These are phyloP conservation scores for Diorhabda carinulata DNA, from an alignment of 1,140 invertebrate genomes.

Conservation along the genomic window DNA sequence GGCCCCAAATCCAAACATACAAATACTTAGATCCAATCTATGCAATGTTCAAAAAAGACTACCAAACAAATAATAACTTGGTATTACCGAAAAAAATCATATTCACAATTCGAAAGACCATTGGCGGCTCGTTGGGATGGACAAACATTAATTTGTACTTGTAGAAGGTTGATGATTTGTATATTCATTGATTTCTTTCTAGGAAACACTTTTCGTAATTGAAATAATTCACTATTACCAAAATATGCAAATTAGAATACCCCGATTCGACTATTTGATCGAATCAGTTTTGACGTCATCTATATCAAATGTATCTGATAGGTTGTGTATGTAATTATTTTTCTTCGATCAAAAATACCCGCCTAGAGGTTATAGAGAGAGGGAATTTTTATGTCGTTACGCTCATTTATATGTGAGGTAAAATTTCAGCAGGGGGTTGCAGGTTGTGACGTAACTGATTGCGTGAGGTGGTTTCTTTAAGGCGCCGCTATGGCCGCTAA, in stretches of 20 bases:
- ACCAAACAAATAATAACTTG: no score
- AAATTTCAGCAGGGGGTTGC: constrained; percentile 13
- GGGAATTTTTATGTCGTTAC: not conserved
- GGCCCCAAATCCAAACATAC: no score
- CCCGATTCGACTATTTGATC: not conserved
- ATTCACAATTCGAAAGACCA: no score
- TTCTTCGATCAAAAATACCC: not conserved
- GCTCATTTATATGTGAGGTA: constrained; percentile 10
- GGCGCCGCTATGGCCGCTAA: constrained; percentile 13
- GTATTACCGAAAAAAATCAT: no score
- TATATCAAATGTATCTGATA: not conserved
- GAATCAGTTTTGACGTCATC: not conserved
- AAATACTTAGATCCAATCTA: no score
- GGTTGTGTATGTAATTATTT: not conserved
- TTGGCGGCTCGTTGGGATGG: no score
- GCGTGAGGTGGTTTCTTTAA: constrained; percentile 12
- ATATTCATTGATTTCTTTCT: no score
- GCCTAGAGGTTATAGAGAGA: not conserved
- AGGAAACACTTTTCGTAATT: no score
- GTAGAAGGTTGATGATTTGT: no score
- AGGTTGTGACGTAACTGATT: constrained; percentile 13
- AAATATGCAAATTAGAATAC: not conserved
- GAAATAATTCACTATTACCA: no score
- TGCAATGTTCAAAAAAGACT: no score
- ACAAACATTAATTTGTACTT: no score